Evolutionary conservation across 2,797 vertebrate genomes (phyloP), one percentile per base, ranked within the genome.

Genomic region (Pseudopleuronectes americanus): DNA sequence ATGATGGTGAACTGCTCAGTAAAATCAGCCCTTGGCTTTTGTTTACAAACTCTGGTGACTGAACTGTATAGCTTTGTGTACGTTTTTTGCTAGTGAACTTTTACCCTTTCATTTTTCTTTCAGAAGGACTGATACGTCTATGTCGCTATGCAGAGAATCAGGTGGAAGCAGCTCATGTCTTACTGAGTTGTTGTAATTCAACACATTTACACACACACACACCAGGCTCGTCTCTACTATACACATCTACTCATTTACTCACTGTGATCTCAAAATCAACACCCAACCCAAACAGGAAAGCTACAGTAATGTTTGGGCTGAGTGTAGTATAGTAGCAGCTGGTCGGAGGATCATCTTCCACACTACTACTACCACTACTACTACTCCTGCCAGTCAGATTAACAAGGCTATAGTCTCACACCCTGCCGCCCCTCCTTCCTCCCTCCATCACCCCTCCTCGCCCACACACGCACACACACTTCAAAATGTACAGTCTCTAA

Each of bases 321-420:
- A 10, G 36, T 38, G 36, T 12, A 13, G 65, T 38, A 19, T 71
- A 62, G 84, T 74, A 71, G 87, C 91, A 92, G 89, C 90, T 91
- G 90, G 90, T 87, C 80, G 75, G 74, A 84, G 87, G 86, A 92
- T 91, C 84, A 90, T 31, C 64, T 75, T 33, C 24, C 45, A 69
- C 19, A 13, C 43, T 19, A 45, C 43, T 19, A 45, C 14, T 19
- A 17, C 43, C 5, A 45, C 43, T 2, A 45, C 43, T 19, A 45
- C 73, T 28, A 47, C 74, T 68, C 69, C 65, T 74, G 57, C 79
- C 80, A 84, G 81, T 87, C 81, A 90, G 89, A 92, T 90, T 91
- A 89, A 74, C 26, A 31, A 83, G 76, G 69, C 77, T 80, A 74
- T 58, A 82, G 84, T 73, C 85, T 74, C 75, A 73, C 76, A 65